Evolutionary conservation across 1,140 invertebrate species (phyloP).

Genomic region (Ceratosolen fusciceps): DNA sequence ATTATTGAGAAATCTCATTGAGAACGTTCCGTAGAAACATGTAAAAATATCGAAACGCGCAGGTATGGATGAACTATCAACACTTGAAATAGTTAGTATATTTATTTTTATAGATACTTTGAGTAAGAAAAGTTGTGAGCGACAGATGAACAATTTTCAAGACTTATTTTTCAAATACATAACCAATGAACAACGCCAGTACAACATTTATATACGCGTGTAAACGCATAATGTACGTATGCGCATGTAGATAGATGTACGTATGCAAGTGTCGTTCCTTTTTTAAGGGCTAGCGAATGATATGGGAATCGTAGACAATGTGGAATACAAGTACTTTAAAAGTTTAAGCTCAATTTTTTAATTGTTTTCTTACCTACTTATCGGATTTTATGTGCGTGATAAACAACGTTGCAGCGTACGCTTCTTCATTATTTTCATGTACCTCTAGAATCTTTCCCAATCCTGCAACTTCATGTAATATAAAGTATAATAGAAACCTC

Average conservation of each 20-base stretch:
- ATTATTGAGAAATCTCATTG: constrained; percentile 38
- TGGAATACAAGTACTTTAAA: constrained; percentile 1
- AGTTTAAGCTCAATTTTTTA: neutral
- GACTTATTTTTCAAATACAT: constrained; percentile 39
- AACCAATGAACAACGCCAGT: constrained; percentile 25
- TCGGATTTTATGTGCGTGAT: neutral
- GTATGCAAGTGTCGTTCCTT: neutral
- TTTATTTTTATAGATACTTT: constrained; percentile 22
- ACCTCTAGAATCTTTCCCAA: constrained; percentile 37
- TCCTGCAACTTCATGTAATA: neutral
- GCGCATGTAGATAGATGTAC: neutral
- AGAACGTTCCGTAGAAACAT: constrained; percentile 49
- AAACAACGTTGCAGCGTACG: constrained; percentile 32
- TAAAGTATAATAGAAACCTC: neutral
- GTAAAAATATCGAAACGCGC: constrained; percentile 50
- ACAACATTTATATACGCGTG: neutral
- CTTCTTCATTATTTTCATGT: constrained; percentile 43
- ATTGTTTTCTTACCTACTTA: constrained; percentile 7
- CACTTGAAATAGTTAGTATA: constrained; percentile 38
- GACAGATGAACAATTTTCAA: constrained; percentile 36
- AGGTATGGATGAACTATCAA: constrained; percentile 42
- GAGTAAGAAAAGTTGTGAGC: constrained; percentile 41
- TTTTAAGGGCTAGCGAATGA: constrained; percentile 9
- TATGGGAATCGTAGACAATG: constrained; percentile 10
- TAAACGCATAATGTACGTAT: neutral